A percentile compares a stretch with the other conserved stretches of the same genome.
phyloP scores from a whole-genome alignment of 2,888 invertebrate genomes.

The Nephrocerus scutellatus region DNA sequence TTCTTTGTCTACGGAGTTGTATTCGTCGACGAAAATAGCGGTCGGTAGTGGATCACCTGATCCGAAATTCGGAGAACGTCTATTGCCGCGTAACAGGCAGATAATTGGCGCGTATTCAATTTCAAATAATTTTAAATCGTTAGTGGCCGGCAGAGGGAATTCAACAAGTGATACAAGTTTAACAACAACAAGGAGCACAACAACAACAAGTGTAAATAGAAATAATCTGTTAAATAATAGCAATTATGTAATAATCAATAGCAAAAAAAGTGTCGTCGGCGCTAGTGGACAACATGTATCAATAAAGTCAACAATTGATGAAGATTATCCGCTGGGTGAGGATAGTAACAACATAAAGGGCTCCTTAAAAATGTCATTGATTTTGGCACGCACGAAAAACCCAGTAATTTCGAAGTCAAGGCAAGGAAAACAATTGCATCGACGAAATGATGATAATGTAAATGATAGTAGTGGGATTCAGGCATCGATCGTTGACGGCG shows the following conservation, averaged over 20 bases:
- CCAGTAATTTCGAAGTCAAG: too few relatives aligned
- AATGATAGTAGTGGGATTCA: slow-evolving; percentile 22
- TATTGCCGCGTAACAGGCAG: slow-evolving; percentile 36
- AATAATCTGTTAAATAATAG: slow-evolving; percentile 30
- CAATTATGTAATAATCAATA: slow-evolving; percentile 28
- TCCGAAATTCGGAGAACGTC: slow-evolving; percentile 41
- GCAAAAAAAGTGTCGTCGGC: slow-evolving; percentile 22
- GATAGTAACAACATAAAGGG: too few relatives aligned
- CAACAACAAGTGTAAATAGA: slow-evolving; percentile 26
- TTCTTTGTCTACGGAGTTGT: slow-evolving; percentile 1
- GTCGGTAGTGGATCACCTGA: slow-evolving; percentile 26
- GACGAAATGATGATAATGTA: slow-evolving; percentile 36
- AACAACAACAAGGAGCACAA: slow-evolving; percentile 10
- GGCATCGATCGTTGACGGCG: slow-evolving; percentile 12
- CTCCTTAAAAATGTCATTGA: too few relatives aligned
- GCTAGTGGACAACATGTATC: slow-evolving; percentile 10
- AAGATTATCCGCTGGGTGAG: too few relatives aligned
- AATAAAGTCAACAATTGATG: too few relatives aligned
- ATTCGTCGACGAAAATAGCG: slow-evolving; percentile 15
- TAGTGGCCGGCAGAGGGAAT: slow-evolving; percentile 14
- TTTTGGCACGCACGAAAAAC: too few relatives aligned
- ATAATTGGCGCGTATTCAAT: slow-evolving; percentile 21
- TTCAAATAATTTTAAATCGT: slow-evolving; percentile 13
- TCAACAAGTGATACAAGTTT: slow-evolving; percentile 16
- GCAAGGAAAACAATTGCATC: slow-evolving; percentile 11